Conservation (phyloP, 2,113 vertebrate species). For the Siniperca knerii region DNA sequence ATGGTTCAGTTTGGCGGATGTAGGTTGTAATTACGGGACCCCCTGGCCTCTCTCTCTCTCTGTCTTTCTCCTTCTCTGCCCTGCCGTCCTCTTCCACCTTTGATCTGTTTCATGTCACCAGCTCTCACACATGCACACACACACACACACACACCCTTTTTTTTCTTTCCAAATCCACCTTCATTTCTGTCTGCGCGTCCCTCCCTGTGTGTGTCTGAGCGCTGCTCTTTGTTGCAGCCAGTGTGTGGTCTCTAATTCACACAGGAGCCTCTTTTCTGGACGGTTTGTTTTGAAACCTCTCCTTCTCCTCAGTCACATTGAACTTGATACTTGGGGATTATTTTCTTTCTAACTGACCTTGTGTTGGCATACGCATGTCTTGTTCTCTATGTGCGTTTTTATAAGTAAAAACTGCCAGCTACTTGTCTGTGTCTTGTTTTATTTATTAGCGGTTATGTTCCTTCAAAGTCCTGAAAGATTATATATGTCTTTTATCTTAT, state of each 20-base stretch:
- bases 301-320: conserved; percentile 49
- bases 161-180: conserved; percentile 54
- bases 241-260: conserved; percentile 85
- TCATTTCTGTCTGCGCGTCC: conserved; percentile 59
- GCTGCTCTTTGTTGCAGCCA: conserved; percentile 90
- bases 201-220: conserved; percentile 69
- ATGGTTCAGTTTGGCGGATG: conserved; percentile 89
- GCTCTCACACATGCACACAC: conserved; percentile 81
- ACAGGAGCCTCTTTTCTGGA: conserved; percentile 74
- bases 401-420: not conserved
- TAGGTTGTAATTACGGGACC: conserved; percentile 97
- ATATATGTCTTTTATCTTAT: no score
- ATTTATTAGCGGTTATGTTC: no score
- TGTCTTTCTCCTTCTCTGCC: conserved; percentile 81
- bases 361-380: conserved; percentile 24
- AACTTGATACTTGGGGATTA: conserved; percentile 69
- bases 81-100: conserved; percentile 93
- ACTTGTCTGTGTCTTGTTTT: not conserved
- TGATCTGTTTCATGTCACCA: conserved; percentile 94
- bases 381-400: conserved; percentile 4
- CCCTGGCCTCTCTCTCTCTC: conserved; percentile 92
- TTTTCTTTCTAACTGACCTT: conserved; percentile 40
- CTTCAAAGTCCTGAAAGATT: no score
- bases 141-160: conserved; percentile 85
- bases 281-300: conserved; percentile 58